A percentile compares a stretch with the other conserved stretches of the same genome.
phyloP scores from a whole-genome alignment of 2,797 vertebrate species.

The Chelidonichthys spinosus region DNA sequence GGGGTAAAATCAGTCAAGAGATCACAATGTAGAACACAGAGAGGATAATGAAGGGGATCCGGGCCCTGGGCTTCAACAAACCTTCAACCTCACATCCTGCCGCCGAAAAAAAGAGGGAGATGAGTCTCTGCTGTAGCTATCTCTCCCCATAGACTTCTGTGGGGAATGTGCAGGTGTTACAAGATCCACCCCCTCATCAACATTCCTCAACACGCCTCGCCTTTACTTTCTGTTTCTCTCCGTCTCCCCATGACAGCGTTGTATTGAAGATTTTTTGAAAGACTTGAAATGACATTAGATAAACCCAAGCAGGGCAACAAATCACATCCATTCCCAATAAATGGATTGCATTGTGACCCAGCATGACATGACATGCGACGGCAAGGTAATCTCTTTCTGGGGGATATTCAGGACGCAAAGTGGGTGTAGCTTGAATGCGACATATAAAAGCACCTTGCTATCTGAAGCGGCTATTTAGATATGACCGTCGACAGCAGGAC shows the following conservation, averaged over 20 bases:
- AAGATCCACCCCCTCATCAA: constrained; percentile 44
- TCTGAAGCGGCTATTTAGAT: constrained; percentile 51
- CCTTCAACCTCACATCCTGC: constrained; percentile 57
- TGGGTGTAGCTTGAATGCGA: constrained; percentile 41
- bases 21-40: constrained; percentile 57
- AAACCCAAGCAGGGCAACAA: constrained; percentile 51
- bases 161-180: constrained; percentile 67
- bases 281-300: constrained; percentile 56
- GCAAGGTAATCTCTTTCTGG: constrained; percentile 32
- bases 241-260: constrained; percentile 20
- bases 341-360: constrained; percentile 34
- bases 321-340: constrained; percentile 51
- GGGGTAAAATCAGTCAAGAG: constrained; percentile 47
- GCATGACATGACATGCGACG: constrained; percentile 13
- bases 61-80: constrained; percentile 50
- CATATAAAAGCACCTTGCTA: constrained; percentile 40
- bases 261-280: constrained; percentile 29
- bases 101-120: constrained; percentile 44
- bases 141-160: constrained; percentile 59
- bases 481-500: constrained; percentile 55
- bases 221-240: constrained; percentile 12
- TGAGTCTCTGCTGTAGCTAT: constrained; percentile 53
- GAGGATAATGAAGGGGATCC: constrained; percentile 58
- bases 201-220: constrained; percentile 37
- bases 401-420: constrained; percentile 20